phyloP scores from a whole-genome alignment of 2,888 invertebrate genomes.

The Pristionchus mayeri region DNA sequence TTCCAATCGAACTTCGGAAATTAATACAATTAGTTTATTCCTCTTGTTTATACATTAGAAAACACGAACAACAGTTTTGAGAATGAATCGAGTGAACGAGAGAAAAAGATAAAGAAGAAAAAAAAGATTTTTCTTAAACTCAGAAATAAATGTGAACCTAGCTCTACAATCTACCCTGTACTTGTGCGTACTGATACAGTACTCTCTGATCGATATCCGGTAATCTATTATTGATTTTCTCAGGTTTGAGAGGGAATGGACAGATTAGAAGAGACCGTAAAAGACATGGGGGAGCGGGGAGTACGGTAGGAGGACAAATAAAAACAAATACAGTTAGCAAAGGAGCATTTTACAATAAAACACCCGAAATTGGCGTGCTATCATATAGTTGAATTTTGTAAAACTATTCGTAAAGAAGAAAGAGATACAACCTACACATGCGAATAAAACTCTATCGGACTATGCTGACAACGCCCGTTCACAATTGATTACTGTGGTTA shows the following conservation, averaged over 20 bases:
- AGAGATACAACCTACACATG: neutral
- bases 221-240: slow-evolving; percentile 9
- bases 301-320: neutral
- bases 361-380: neutral
- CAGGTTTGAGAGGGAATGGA: neutral
- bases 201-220: slow-evolving; percentile 13
- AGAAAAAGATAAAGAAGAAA: neutral
- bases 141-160: slow-evolving; percentile 2
- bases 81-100: slow-evolving; percentile 2
- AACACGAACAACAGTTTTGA: slow-evolving; percentile 35
- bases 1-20: no score
- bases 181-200: slow-evolving; percentile 16
- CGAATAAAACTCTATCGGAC: slow-evolving; percentile 3
- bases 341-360: neutral
- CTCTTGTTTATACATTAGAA: neutral
- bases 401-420: no score
- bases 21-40: no score
- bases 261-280: neutral
- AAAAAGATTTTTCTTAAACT: neutral
- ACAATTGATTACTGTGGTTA: neutral
- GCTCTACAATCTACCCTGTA: slow-evolving; percentile 11
- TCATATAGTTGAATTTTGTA: neutral
- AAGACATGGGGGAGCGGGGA: neutral
- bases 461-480: slow-evolving; percentile 21
- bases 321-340: neutral